These are phyloP conservation scores for Phaethon lepturus DNA, from an alignment of 2,113 vertebrate genomes.

Conservation along the genomic window DNA sequence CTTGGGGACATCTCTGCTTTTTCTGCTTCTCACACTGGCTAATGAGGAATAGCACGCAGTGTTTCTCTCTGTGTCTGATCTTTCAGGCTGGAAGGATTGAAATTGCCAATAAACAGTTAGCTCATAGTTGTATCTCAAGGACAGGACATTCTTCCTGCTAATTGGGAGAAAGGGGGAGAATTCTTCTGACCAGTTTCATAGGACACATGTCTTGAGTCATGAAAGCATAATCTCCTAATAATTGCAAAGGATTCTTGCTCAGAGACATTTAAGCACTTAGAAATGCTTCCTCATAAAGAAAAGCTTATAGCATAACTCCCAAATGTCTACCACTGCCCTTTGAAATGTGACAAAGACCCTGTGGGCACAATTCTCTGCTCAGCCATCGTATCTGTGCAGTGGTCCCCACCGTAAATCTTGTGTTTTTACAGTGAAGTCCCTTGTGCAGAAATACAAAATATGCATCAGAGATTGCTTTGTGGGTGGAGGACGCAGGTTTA, in stretches of 20 bases:
- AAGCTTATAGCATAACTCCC: background rate
- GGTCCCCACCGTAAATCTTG: background rate
- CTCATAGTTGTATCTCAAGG: constrained; percentile 8
- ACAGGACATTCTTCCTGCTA: constrained; percentile 24
- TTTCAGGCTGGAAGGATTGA: background rate
- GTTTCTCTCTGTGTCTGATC: background rate
- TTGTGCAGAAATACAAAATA: background rate
- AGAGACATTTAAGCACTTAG: background rate
- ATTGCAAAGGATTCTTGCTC: background rate
- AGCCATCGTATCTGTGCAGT: fast-evolving
- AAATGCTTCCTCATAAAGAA: background rate
- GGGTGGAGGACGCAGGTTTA: background rate
- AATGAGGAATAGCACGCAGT: background rate
- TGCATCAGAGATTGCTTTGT: background rate
- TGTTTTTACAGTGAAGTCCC: background rate
- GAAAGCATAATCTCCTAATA: background rate
- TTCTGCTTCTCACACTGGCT: background rate
- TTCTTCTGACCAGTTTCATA: background rate
- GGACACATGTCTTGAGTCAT: fast-evolving
- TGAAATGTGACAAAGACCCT: background rate
- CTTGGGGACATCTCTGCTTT: background rate
- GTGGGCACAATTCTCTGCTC: background rate
- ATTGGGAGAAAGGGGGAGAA: background rate
- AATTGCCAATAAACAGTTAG: background rate
- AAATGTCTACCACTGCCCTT: background rate